These are phyloP conservation scores for Ciconia maguari DNA, from an alignment of 2,113 vertebrate species.

Conservation along the genomic window DNA sequence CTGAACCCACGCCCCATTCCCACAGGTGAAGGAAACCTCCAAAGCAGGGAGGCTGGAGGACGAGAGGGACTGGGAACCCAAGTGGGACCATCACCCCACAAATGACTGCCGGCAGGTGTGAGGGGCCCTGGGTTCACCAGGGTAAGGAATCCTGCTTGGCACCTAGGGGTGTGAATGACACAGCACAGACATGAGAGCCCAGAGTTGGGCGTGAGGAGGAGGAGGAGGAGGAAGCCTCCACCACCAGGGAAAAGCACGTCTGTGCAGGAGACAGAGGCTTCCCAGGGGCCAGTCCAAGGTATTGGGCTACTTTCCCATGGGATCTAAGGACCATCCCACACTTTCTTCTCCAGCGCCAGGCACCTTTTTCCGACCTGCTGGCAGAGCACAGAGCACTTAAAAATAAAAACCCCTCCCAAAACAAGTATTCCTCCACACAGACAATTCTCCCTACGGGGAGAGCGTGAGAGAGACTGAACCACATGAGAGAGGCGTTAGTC, in stretches of 20 bases:
- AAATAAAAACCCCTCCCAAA: conserved; percentile 67
- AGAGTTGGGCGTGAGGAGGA: background rate
- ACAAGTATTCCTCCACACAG: conserved; percentile 42
- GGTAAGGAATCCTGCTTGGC: background rate
- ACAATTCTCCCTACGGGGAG: conserved; percentile 44
- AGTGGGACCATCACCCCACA: fast-evolving
- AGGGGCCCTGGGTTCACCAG: fast-evolving
- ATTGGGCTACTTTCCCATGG: conserved; percentile 55
- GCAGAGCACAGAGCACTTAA: conserved; percentile 25
- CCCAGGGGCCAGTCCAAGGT: conserved; percentile 35
- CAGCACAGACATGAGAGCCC: background rate
- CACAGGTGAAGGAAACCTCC: background rate
- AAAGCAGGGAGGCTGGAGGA: background rate
- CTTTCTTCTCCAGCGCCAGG: conserved; percentile 50
- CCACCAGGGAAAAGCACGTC: background rate
- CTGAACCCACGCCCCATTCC: background rate
- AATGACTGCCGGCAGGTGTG: fast-evolving
- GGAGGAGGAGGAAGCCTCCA: background rate
- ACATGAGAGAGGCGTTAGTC: conserved; percentile 66
- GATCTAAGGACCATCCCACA: conserved; percentile 59
- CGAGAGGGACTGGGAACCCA: background rate
- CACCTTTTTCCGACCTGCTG: conserved; percentile 51
- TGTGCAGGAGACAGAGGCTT: conserved; percentile 48
- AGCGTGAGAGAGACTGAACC: conserved; percentile 47
- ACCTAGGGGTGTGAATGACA: conserved; percentile 2